Base-by-base conservation (phyloP, 2,113 vertebrate species). In the Furnarius figulus region DNA sequence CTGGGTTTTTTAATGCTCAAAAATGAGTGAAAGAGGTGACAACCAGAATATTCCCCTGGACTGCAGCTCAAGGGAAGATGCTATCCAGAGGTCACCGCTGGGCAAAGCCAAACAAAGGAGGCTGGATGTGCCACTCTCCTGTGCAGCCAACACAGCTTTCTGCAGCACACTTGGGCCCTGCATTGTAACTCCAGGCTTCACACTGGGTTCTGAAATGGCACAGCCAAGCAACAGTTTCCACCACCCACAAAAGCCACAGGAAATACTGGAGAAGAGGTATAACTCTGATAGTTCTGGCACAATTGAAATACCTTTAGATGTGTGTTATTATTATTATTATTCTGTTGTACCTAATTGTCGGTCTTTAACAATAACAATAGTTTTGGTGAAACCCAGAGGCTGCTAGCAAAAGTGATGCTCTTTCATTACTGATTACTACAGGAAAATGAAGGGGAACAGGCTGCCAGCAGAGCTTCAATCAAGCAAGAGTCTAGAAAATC, bases 151-250 rank as follows among this genome's bases (percentile, higher is more conserved):
- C 7, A 27, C 1, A 1, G 27, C 25, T 62, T 35, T 40, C 46
- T 30, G 56, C 40, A 58, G 39, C 11, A 39, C 2, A 3, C 18
- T 40, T 8, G 1, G 55, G 42, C 37, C 39, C 15, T 12, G 24
- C 39, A 31, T 56, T 1, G 19, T 25, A 33, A 90, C 24, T 39
- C 46, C 66, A 40, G 31, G 49, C 63, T 82, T 53, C 85, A 87
- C 46, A 7, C 33, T 14, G 5, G 28, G 30, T n/a, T 61, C 79
- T 67, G 59, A 79, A 90, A 85, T 47, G 35, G 75, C 65, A 92
- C 56, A 83, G 63, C 61, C 40, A 66, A 79, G 89, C 67, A 89
- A 94, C 65, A 83, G 87, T 97, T 98, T 97, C 96, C 86, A 97
- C 92, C 55, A 13, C 75, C 87, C 81, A 94, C 68, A 82, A 85